Conservation (phyloP, 30 jellyfish, hydroid and myxozoan genomes). For the Mastigias papua region DNA sequence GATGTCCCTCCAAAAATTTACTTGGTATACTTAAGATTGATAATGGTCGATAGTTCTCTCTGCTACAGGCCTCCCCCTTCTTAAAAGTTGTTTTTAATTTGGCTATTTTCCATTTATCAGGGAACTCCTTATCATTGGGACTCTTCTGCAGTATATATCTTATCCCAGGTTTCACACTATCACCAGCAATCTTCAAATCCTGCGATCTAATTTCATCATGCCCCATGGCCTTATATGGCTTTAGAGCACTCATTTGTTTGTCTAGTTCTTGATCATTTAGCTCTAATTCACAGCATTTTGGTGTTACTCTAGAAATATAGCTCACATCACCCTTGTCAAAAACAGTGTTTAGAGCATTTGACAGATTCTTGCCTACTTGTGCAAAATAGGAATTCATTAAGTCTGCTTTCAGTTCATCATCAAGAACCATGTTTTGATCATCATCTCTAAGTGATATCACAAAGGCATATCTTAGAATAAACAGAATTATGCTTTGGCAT, state of each 20-base stretch:
- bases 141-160: constrained; percentile 11
- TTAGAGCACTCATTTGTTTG: too few species aligned
- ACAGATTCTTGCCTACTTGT: neutral
- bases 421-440: neutral
- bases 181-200: constrained; percentile 26
- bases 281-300: neutral
- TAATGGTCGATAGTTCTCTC: constrained; percentile 19
- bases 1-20: too few species aligned
- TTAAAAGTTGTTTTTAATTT: neutral
- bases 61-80: neutral
- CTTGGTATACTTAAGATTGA: too few species aligned
- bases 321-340: neutral
- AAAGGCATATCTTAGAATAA: too few species aligned
- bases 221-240: too few species aligned
- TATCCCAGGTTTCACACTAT: constrained; percentile 36
- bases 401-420: neutral
- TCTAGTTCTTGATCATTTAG: neutral
- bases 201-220: constrained; percentile 9
- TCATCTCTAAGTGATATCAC: neutral
- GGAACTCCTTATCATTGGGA: neutral
- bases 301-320: neutral
- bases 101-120: constrained; percentile 8
- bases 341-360: neutral
- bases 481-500: too few species aligned
- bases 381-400: neutral